These are phyloP conservation scores for Oncopodura yosiiana DNA, from an alignment of 1,140 invertebrate species.

Conservation along the genomic window DNA sequence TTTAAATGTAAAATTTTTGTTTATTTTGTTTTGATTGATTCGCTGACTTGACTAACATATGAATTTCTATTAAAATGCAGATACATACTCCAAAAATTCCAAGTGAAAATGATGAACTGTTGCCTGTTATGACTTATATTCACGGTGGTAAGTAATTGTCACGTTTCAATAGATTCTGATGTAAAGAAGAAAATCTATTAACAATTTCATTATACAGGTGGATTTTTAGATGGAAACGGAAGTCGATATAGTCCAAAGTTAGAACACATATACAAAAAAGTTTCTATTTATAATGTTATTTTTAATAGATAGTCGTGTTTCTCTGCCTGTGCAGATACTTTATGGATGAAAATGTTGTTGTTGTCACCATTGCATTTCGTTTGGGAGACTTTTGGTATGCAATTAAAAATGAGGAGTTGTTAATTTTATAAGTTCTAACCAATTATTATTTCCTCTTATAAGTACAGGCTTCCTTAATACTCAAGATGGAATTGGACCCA, in stretches of 20 bases:
- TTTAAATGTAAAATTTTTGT: conserved; percentile 41
- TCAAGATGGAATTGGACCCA: conserved; percentile 41
- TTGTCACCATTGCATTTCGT: conserved; percentile 39
- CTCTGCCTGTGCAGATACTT: conserved; percentile 38
- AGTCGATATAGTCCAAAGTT: conserved; percentile 1
- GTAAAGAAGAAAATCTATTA: too few species aligned
- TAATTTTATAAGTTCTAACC: not conserved
- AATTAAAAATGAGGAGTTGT: not conserved
- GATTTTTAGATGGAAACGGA: not conserved
- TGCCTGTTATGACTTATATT: conserved; percentile 12
- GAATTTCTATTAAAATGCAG: not conserved
- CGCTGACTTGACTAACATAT: not conserved
- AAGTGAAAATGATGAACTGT: not conserved
- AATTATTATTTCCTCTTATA: not conserved
- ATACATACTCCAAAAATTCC: not conserved
- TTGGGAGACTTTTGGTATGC: conserved; percentile 17
- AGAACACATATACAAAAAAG: not conserved
- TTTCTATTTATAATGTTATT: not conserved
- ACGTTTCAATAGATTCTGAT: too few species aligned
- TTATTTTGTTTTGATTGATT: not conserved
- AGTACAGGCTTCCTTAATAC: conserved; percentile 46
- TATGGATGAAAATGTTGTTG: conserved; percentile 33
- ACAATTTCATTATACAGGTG: too few species aligned
- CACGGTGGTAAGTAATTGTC: too few species aligned
- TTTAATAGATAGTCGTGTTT: not conserved